Evolutionary conservation across 2,888 invertebrate species (phyloP).

Genomic region (Macrophya annulata): DNA sequence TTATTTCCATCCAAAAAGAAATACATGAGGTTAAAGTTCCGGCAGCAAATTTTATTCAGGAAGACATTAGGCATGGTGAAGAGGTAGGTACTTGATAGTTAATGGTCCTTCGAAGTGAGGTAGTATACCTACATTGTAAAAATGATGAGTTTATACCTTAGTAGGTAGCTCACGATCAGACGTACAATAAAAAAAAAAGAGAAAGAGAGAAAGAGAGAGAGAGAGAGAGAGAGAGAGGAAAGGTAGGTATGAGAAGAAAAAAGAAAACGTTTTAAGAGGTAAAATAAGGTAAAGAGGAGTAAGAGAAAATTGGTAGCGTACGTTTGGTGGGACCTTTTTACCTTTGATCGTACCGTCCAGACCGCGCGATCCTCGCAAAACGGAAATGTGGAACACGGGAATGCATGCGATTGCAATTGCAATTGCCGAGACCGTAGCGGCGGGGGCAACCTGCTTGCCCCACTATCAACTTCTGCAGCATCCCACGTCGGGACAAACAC

Average conservation of each 20-base stretch:
- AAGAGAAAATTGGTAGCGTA: conserved; percentile 40
- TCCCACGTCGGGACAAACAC: conserved; percentile 47
- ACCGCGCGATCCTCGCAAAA: conserved; percentile 25
- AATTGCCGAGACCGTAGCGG: conserved; percentile 29
- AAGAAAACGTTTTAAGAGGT: not conserved
- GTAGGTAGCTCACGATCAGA: conserved; percentile 31
- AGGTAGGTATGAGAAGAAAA: not conserved
- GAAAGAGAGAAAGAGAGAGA: not conserved
- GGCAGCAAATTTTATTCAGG: not conserved
- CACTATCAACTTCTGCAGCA: conserved; percentile 34
- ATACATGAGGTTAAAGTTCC: not conserved
- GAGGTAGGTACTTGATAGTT: conserved; percentile 38
- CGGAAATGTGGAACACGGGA: conserved; percentile 53
- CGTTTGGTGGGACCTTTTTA: conserved; percentile 45
- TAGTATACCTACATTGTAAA: conserved; percentile 24
- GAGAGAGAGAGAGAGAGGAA: not conserved
- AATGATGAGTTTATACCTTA: conserved; percentile 31
- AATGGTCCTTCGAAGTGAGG: conserved; percentile 34
- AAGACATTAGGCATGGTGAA: conserved; percentile 29
- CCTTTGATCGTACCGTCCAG: conserved; percentile 46
- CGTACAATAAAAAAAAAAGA: not conserved
- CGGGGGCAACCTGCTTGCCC: conserved; percentile 49
- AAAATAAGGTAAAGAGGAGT: conserved; percentile 11
- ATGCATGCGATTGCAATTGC: conserved; percentile 54
- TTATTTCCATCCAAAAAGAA: not conserved